Evolutionary conservation across 2,888 invertebrate genomes (phyloP), one percentile per base, ranked within the genome.

Genomic region (Eupeodes luniger): DNA sequence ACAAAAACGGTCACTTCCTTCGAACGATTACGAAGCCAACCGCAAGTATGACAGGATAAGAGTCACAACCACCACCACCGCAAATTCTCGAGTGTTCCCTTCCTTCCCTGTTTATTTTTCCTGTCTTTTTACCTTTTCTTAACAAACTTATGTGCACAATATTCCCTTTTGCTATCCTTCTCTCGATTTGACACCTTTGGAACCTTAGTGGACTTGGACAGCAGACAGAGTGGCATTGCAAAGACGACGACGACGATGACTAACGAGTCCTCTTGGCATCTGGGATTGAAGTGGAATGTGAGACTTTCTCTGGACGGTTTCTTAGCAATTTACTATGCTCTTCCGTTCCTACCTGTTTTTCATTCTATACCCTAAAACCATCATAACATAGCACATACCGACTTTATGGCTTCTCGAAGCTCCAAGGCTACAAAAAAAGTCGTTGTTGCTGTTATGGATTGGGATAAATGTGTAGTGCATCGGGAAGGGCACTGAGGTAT

Each of bases 1-100:
- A 85, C 85, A 85, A 81, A 81, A 85, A 78, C 85, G 67, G 64
- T 78, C 64, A 78, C 66, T 81, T 86, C 86, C 86, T 75, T 76
- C 53, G 82, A 75, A 57, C 86, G 82, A 86, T 86, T 82, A 85
- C 40, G 40, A 66, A 75, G 69, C 66, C 62, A 74, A 80, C 82
- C 86, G 62, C 82, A 82, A 59, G 44, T 69, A 75, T 86, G 86
- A 79, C 86, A 82, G 86, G 79, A 86, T 82, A 86, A 78, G 44
- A 57, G 59, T 59, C 72, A 16, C 53, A 36, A 40, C 16, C 44
- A 19, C 27, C 27, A 27, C 80, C 81, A 79, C 81, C 82, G 36
- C 79, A 82, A 82, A 57, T 61, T 79, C 74, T 79, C 78, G 75
- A 82, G 79, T 82, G 51, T 40, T 36, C 44, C 57, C 62, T 75